Conservation (phyloP, 2,113 vertebrate genomes). For the Colinus virginianus region DNA sequence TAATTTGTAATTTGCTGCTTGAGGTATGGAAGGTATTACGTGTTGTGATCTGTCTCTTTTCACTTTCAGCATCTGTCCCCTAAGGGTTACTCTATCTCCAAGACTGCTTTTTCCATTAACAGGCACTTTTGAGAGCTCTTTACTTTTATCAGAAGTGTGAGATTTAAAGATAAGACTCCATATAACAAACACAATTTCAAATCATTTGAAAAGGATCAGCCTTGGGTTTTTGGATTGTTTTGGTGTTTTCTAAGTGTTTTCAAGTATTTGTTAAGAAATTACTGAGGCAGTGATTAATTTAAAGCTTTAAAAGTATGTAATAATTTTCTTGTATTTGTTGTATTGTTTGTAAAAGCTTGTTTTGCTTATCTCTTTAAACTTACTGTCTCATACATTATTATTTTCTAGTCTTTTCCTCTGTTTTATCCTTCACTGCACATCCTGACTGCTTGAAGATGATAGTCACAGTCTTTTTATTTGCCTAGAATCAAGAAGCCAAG, state of each 20-base stretch:
- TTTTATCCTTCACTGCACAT: background rate
- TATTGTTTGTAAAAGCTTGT: background rate
- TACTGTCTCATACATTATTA: background rate
- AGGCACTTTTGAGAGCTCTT: background rate
- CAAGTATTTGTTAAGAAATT: background rate
- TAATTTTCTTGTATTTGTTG: background rate
- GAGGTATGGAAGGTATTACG: background rate
- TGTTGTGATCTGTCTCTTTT: background rate
- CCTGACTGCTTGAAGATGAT: background rate
- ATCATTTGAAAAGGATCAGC: background rate
- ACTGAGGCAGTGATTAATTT: background rate
- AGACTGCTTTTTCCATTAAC: background rate
- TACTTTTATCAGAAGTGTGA: background rate
- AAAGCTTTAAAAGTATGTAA: background rate
- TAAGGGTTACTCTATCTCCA: background rate
- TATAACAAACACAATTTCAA: background rate
- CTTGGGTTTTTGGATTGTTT: fast-evolving
- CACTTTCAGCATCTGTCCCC: background rate
- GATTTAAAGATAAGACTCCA: background rate
- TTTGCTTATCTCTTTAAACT: background rate
- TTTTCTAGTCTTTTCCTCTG: background rate
- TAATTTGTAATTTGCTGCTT: background rate
- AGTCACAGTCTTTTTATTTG: background rate
- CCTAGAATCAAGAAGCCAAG: background rate
- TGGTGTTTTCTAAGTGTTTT: background rate